Base-by-base conservation (phyloP, 2,888 invertebrate species). In the Molorchus minor region DNA sequence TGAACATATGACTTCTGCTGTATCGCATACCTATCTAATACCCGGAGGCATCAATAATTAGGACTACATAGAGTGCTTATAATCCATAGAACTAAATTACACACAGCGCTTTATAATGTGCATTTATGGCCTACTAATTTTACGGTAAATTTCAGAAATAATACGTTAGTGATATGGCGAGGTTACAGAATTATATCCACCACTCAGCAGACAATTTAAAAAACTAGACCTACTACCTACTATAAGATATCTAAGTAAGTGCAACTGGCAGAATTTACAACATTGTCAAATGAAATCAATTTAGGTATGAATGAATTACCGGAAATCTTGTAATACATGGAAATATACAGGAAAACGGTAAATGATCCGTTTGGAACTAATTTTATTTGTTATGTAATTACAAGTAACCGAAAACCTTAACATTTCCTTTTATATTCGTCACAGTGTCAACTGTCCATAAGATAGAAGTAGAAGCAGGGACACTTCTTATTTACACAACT, bases 51-150 rank as follows among this genome's bases (percentile, higher is more conserved):
- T 38, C n/a, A n/a, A n/a, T n/a, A n/a, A n/a, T n/a, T n/a, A n/a
- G 21, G 19, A 30, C 13, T 13, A n/a, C 35, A 40, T 35, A 20
- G 36, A 43, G 29, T 49, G 33, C 5, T 30, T 33, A 35, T 35
- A 33, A 19, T 35, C 46, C 30, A 33, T 13, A 19, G 19, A 10
- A 29, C 33, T 19, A 46, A 46, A 46, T 46, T 40, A 52, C 21
- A 40, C 30, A 30, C 40, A 41, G n/a, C n/a, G n/a, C n/a, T n/a
- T n/a, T n/a, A n/a, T 43, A 38, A 41, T 25, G 30, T 17, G 40
- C 52, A 20, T 13, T 40, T 51, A 35, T 25, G 8, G 10, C 52
- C 19, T 21, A 52, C 25, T 41, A 29, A 52, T 52, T 40, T 40
- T 29, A 17, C 17, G 46, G 46, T 17, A 12, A 12, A 33, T 33